A percentile compares a stretch with the other conserved stretches of the same genome.
These are phyloP conservation scores for Pristionchus entomophagus DNA, from an alignment of 2,888 invertebrate species.

Conservation along the genomic window DNA sequence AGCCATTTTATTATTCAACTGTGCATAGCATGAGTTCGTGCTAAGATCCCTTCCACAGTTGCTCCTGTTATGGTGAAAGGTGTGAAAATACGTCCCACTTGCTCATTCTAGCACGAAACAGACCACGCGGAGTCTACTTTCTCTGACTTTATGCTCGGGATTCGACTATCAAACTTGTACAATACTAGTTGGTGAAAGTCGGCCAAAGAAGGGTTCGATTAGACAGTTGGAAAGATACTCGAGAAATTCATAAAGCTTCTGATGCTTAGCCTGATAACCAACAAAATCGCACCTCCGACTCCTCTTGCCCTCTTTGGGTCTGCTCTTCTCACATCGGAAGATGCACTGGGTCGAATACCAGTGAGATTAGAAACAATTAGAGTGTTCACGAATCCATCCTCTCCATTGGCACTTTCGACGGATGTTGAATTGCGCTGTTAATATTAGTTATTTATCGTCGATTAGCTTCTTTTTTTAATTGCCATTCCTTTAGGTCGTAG, in stretches of 20 bases:
- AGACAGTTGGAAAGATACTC: neutral
- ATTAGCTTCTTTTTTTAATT: too few relatives aligned
- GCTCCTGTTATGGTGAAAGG: too few relatives aligned
- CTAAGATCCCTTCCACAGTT: too few relatives aligned
- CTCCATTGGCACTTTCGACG: neutral
- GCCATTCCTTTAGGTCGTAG: too few relatives aligned
- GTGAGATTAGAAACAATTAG: constrained; percentile 29
- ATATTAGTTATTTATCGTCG: too few relatives aligned
- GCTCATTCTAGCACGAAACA: neutral
- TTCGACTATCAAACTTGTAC: too few relatives aligned
- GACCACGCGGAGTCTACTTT: neutral
- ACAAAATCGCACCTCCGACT: too few relatives aligned
- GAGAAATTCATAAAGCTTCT: neutral
- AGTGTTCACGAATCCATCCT: neutral
- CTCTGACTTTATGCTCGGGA: neutral
- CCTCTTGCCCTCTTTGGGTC: neutral
- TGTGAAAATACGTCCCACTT: neutral
- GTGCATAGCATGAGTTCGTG: too few relatives aligned
- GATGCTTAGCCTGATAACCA: too few relatives aligned
- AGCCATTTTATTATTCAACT: too few relatives aligned
- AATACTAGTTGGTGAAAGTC: too few relatives aligned
- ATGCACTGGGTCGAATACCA: neutral
- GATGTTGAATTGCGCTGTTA: neutral
- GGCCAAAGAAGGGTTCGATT: neutral
- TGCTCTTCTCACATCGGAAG: constrained; percentile 6